Base-by-base conservation (phyloP, 2,888 invertebrate genomes). In the Pediacus dermestoides region DNA sequence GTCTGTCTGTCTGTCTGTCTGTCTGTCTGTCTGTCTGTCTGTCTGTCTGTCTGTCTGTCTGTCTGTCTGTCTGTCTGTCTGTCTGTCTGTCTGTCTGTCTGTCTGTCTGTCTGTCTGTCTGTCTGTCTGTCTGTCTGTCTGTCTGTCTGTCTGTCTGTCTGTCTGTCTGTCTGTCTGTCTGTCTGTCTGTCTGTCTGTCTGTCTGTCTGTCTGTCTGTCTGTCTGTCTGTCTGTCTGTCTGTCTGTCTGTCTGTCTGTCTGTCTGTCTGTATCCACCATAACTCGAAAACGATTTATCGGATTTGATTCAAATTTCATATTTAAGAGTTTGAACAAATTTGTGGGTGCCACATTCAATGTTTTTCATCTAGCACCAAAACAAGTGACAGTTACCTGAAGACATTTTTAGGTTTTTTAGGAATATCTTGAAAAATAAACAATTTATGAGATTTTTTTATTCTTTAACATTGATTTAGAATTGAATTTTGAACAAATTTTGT, bases 21-120 rank as follows among this genome's bases (percentile, higher is more conserved):
- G 40, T 45, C 39, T 45, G 40, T 46, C 39, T 40, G 42, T 47
- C 41, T 46, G 37, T 47, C 41, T 46, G 42, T 46, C 41, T 38
- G 37, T 50, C 42, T 50, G 38, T 50, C 34, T 46, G 40, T 50
- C 42, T 50, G 39, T 49, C 44, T 50, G 39, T 49, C 41, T 50
- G 39, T 50, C 44, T 50, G 39, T 49, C 39, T 44, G 39, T 48
- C 38, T 44, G 41, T 50, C 44, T 50, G 44, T 48, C 44, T 45
- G 44, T 49, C 40, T 46, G 37, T 49, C 37, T 49, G 43, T 48
- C 42, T 39, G 39, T 48, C 36, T 43, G 40, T 48, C 38, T 48
- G 42, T 47, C 41, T 48, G 42, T 47, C 41, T 42, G 39, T 48
- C 41, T 48, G 39, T 47, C 38, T 48, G 39, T 47, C 41, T 42